These are phyloP conservation scores for Hycleus phaleratus DNA, from an alignment of 1,140 invertebrate species.

Conservation along the genomic window DNA sequence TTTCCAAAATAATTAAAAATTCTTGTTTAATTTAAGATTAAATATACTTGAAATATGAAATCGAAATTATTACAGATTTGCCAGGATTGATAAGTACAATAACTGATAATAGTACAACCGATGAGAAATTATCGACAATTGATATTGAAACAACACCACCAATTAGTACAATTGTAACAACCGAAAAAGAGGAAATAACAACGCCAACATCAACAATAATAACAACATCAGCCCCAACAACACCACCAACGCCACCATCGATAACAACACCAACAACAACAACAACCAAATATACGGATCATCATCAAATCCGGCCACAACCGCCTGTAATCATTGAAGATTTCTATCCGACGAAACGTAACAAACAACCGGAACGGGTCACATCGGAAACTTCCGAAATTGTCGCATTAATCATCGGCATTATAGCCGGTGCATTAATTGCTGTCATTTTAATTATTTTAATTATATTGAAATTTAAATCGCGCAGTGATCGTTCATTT, in stretches of 20 bases:
- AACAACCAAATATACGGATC: conserved; percentile 5
- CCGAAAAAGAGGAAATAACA: background rate
- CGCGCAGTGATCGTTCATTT: conserved; percentile 76
- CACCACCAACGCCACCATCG: conserved; percentile 26
- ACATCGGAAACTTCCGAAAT: conserved; percentile 64
- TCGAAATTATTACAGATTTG: too few relatives aligned
- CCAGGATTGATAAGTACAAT: too few relatives aligned
- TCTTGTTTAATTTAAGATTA: too few relatives aligned
- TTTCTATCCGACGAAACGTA: conserved; percentile 23
- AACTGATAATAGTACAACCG: too few relatives aligned
- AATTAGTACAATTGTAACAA: background rate
- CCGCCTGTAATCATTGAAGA: conserved; percentile 2
- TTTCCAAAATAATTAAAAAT: too few relatives aligned
- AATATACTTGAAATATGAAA: too few relatives aligned
- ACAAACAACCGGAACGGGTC: conserved; percentile 52
- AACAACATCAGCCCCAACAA: conserved; percentile 37
- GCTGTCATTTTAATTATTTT: conserved; percentile 85
- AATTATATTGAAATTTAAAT: conserved; percentile 80
- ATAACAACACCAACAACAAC: conserved; percentile 24
- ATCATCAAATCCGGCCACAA: background rate
- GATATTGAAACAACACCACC: conserved; percentile 3
- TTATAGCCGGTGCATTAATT: conserved; percentile 85
- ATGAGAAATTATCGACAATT: background rate
- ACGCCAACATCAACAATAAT: conserved; percentile 33
- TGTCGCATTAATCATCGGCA: conserved; percentile 74